Base-by-base conservation (phyloP, 2,113 vertebrate species). In the Muntiacus muntjak region DNA sequence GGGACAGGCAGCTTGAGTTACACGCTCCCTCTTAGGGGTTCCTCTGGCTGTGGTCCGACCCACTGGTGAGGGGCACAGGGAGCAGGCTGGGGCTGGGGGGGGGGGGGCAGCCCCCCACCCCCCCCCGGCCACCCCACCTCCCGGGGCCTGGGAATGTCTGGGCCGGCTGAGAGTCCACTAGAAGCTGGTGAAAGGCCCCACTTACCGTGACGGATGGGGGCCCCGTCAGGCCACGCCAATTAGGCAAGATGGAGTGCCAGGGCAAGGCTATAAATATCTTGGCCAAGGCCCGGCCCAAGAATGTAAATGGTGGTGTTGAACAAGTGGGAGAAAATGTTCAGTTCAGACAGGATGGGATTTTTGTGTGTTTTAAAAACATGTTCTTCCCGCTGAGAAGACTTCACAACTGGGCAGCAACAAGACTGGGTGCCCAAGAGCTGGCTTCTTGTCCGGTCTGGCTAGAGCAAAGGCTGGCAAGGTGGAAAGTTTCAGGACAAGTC, bases 111-210 rank as follows among this genome's bases (percentile, higher is more conserved):
- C 64, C 45, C 85, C 55, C 55, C 30, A 21, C 78, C 62, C 60
- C 82, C 71, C 50, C 82, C 88, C n/a, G 9, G 1, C 62, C 60
- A 74, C 89, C 64, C 10, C 9, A 23, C 9, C 19, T 19, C 67
- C 67, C 19, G 6, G 45, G 93, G 93, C 94, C 96, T 98, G 98
- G 97, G 98, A 98, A 97, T 19, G 92, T 95, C 91, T 21, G 33
- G 97, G 54, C 82, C 62, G 60, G 97, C 97, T 0, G 4, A 81
- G 95, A 76, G 93, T 94, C 93, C 2, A 30, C 91, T 13, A 7
- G 94, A 94, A 94, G 91, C 96, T 81, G 95, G 96, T 96, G 98
- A 98, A 95, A 98, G 96, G 93, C 94, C 94, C 92, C 91, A 97
- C 91, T 97, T 87, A 97, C 97, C 86, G 57, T 97, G 97, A 96